Evolutionary conservation across 64 coral and sea anemone species (phyloP), one percentile per base, ranked within the genome.

Genomic region (Montipora sp.): DNA sequence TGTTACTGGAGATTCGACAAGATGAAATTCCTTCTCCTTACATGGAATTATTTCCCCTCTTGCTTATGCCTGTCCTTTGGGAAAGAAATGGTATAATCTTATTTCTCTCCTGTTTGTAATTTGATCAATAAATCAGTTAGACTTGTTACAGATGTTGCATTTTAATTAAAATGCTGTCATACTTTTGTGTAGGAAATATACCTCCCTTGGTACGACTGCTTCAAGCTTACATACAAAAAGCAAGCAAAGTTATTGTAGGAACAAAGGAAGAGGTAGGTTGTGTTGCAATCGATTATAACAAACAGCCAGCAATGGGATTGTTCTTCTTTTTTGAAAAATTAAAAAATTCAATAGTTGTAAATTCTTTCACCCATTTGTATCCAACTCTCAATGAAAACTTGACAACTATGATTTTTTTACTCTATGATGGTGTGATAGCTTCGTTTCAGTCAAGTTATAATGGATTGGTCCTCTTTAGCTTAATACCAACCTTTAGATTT

Each of bases 191-290:
- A 99, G 98, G 98, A 19, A 99, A 99, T 83, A 99, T 99, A 59
- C 98, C 98, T 59, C 98, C 98, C 22, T 88, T 99, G 73, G 95
- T 96, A 8, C 81, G 98, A 78, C 75, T 99, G 53, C 85, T 99
- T 73, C 98, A 99, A 66, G 94, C 98, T 44, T 99, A 99, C 78
- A 96, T 99, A 48, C 83, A 96, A 71, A 99, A 99, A 73, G 98
- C 91, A 68, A 81, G 93, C 65, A 93, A 87, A 73, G 82, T 92
- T 21, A 91, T 99, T 44, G 59, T 94, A 47, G 92, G 93, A 21
- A 76, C 70, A 83, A 96, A 99, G 75, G 83, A 83, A 53, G 79
- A 94, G 98, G 98, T 99, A 57, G 21, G 14, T 75, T 71, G 20
- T 55, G 51, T 55, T 0, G 51, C 1, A 55, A 55, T 55, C 10